Conservation (phyloP, 2,113 vertebrate species). For the Aythya baeri region DNA sequence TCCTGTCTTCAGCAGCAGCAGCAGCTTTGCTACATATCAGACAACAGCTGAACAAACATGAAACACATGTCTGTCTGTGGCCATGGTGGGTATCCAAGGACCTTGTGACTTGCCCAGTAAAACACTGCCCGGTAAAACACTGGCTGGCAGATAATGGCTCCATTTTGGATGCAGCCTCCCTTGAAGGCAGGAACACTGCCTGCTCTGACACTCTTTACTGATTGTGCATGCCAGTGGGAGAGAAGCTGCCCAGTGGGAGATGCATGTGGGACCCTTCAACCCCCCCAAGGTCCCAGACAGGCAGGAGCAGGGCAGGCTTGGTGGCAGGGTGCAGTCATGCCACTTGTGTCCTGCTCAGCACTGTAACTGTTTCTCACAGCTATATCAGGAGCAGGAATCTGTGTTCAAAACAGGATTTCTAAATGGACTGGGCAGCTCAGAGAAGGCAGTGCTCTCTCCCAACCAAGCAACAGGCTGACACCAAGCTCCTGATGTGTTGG, state of each 20-base stretch:
- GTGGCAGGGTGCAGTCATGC: accelerated
- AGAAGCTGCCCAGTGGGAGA: not conserved
- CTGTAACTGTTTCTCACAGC: not conserved
- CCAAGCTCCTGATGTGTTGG: not conserved
- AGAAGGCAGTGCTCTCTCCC: not conserved
- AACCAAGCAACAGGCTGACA: not conserved
- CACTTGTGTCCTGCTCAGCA: not conserved
- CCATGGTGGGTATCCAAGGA: not conserved
- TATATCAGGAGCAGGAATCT: not conserved
- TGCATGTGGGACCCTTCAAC: accelerated
- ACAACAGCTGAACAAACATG: not conserved
- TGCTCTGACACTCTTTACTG: not conserved
- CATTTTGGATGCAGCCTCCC: not conserved
- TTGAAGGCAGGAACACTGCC: not conserved
- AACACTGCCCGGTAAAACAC: not conserved
- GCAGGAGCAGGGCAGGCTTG: not conserved
- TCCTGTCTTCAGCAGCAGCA: not conserved
- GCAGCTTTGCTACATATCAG: not conserved
- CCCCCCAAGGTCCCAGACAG: not conserved
- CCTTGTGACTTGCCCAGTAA: not conserved
- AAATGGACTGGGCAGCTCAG: accelerated
- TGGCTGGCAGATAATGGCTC: not conserved
- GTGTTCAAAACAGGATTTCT: not conserved
- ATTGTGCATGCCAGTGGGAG: not conserved
- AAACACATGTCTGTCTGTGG: not conserved